Evolutionary conservation across 2,888 invertebrate genomes (phyloP).

Genomic region (Nasonia oneida): DNA sequence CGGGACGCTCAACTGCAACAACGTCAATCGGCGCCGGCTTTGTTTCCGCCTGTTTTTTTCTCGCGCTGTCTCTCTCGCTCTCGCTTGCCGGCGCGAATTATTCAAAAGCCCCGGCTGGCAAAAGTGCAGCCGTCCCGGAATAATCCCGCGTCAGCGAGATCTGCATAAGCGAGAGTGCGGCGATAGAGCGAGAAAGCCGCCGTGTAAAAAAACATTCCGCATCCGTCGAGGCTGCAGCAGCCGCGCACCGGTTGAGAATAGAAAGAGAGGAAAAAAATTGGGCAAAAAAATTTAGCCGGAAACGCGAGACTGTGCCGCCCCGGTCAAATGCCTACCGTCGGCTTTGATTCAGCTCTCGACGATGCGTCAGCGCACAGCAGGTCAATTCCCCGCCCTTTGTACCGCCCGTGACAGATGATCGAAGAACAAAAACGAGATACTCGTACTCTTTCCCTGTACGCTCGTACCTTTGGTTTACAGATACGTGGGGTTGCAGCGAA

Average conservation of each 20-base stretch:
- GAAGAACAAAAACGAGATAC: conserved; percentile 44
- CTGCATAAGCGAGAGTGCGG: conserved; percentile 57
- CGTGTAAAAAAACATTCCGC: conserved; percentile 30
- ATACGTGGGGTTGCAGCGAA: neutral
- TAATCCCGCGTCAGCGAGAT: conserved; percentile 58
- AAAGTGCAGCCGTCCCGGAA: conserved; percentile 74
- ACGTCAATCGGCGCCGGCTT: conserved; percentile 54
- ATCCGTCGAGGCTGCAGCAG: neutral
- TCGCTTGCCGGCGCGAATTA: conserved; percentile 65
- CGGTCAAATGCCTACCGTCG: conserved; percentile 35
- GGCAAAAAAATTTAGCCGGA: conserved; percentile 54
- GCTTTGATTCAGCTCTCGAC: conserved; percentile 43
- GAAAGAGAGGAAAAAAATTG: conserved; percentile 37
- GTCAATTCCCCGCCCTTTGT: conserved; percentile 37
- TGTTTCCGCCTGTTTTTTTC: conserved; percentile 53
- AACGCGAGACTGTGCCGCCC: conserved; percentile 43
- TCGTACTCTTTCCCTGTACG: neutral
- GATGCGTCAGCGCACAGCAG: conserved; percentile 50
- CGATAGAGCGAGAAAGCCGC: neutral
- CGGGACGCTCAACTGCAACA: neutral
- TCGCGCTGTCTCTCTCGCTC: conserved; percentile 22
- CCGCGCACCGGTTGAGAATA: neutral
- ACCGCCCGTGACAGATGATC: conserved; percentile 54
- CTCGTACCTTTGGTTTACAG: no score
- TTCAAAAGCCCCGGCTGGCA: conserved; percentile 73